These are phyloP conservation scores for Arctocebus calabarensis DNA, from an alignment of 2,797 vertebrate genomes.

Conservation along the genomic window DNA sequence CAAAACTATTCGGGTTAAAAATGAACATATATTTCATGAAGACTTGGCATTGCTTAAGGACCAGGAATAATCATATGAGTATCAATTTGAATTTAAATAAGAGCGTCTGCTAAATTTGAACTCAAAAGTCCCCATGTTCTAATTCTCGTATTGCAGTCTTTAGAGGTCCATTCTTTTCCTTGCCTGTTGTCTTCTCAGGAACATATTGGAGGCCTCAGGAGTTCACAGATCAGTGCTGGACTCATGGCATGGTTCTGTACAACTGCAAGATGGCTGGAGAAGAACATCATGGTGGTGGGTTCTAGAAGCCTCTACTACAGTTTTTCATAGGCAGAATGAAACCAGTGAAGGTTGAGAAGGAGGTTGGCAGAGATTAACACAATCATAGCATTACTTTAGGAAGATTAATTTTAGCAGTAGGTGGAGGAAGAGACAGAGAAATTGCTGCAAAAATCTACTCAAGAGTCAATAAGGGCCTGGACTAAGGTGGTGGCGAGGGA, in stretches of 20 bases:
- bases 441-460: background rate
- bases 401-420: background rate
- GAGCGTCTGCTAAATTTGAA: background rate
- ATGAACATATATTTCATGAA: conserved; percentile 9
- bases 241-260: background rate
- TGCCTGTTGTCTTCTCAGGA: background rate
- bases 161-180: background rate
- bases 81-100: conserved; percentile 55
- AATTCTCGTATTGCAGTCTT: background rate
- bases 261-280: background rate
- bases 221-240: background rate
- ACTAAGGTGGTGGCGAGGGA: background rate
- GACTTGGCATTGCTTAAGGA: conserved; percentile 17
- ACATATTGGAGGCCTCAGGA: background rate
- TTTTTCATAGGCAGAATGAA: background rate
- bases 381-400: background rate
- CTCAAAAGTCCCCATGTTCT: background rate
- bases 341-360: background rate
- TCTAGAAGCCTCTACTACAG: background rate
- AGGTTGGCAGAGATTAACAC: background rate
- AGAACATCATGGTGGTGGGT: background rate
- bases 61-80: background rate
- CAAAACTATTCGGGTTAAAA: conserved; percentile 44
- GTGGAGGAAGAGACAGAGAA: background rate
- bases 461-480: background rate